A percentile compares a stretch with the other conserved stretches of the same genome.
phyloP scores from a whole-genome alignment of 2,888 invertebrate genomes.

The Pandemis heparana region DNA sequence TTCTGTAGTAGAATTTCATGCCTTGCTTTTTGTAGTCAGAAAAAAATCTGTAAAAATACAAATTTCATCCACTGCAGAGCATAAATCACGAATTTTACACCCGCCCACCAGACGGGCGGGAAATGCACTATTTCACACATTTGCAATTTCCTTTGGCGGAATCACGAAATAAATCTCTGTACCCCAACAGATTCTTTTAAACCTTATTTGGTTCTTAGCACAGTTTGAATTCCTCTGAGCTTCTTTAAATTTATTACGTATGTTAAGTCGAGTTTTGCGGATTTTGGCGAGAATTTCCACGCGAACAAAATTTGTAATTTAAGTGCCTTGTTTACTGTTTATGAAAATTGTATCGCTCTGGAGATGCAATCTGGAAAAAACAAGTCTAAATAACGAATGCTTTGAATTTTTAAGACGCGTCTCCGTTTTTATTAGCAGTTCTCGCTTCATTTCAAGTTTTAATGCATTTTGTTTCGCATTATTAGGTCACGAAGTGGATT shows the following conservation, averaged over 20 bases:
- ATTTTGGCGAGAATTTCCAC: constrained; percentile 12
- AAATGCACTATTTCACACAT: constrained; percentile 29
- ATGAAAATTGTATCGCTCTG: constrained; percentile 24
- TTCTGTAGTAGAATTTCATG: neutral
- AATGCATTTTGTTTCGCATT: constrained; percentile 5
- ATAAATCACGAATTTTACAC: constrained; percentile 19
- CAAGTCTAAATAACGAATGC: constrained; percentile 18
- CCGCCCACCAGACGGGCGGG: constrained; percentile 1
- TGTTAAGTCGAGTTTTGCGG: constrained; percentile 15
- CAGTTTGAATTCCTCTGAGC: neutral
- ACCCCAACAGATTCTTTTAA: neutral
- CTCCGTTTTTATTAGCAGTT: constrained; percentile 2
- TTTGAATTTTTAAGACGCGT: constrained; percentile 16
- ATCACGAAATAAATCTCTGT: constrained; percentile 9
- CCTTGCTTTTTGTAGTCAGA: neutral
- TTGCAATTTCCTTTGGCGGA: constrained; percentile 10
- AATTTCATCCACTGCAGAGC: neutral
- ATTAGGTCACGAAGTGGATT: constrained; percentile 2
- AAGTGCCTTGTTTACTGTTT: constrained; percentile 29
- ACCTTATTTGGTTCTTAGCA: neutral
- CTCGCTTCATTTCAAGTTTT: constrained; percentile 11
- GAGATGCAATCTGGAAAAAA: constrained; percentile 22
- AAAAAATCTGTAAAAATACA: neutral
- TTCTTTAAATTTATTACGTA: constrained; percentile 16
- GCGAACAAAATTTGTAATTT: constrained; percentile 26